phyloP scores from a whole-genome alignment of 2,113 vertebrate genomes.

The Jacana jacana region DNA sequence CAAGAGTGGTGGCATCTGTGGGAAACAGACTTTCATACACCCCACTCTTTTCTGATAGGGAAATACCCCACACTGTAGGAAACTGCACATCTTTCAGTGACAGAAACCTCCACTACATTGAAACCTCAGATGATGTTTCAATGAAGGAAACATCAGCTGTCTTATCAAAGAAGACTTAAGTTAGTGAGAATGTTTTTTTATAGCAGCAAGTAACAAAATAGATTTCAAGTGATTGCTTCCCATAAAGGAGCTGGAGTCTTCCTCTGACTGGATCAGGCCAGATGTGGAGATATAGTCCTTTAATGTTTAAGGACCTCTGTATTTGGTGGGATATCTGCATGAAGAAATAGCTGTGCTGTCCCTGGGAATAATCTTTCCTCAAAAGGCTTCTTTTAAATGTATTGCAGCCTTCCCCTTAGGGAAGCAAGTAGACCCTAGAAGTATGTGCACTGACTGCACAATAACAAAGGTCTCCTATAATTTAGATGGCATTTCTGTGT shows the following conservation, averaged over 20 bases:
- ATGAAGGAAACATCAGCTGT: neutral
- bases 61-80: neutral
- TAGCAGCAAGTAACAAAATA: neutral
- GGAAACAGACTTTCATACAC: neutral
- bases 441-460: neutral
- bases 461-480: neutral
- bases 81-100: neutral
- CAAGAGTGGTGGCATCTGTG: neutral
- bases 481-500: neutral
- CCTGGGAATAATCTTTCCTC: neutral
- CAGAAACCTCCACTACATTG: neutral
- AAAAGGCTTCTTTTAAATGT: neutral
- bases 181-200: neutral
- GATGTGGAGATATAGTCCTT: neutral
- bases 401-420: neutral
- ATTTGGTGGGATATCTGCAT: neutral
- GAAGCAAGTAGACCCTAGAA: neutral
- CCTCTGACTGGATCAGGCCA: neutral
- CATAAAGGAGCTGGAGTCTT: neutral
- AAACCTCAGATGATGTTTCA: neutral
- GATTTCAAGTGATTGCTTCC: neutral
- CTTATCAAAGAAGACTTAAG: neutral
- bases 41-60: neutral
- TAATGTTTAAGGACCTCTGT: neutral
- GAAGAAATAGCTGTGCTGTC: neutral